A percentile compares a stretch with the other conserved stretches of the same genome.
These are phyloP conservation scores for Drosophila borealis DNA, from an alignment of 2,888 invertebrate genomes.

Conservation along the genomic window DNA sequence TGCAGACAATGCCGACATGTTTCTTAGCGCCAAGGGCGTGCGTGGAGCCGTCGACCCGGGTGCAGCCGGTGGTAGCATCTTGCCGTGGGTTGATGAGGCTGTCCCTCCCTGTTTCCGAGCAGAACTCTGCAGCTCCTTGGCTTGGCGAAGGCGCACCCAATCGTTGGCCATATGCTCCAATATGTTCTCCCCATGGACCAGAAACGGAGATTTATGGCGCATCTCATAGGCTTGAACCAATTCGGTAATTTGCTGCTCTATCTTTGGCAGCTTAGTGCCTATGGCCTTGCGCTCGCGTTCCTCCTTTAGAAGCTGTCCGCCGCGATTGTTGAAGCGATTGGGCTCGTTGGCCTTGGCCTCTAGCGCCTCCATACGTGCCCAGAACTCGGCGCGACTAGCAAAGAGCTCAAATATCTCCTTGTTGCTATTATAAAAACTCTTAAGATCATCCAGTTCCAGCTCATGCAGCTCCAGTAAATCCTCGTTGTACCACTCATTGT, in stretches of 20 bases:
- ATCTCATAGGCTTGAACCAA: constrained; percentile 86
- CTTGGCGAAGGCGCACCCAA: constrained; percentile 86
- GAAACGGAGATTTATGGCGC: constrained; percentile 86
- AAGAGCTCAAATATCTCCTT: constrained; percentile 89
- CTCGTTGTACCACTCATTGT: constrained; percentile 90
- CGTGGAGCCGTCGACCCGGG: constrained; percentile 44
- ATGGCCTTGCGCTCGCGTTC: constrained; percentile 94
- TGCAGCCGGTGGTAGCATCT: constrained; percentile 48
- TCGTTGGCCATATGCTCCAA: constrained; percentile 87
- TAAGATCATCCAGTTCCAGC: constrained; percentile 89
- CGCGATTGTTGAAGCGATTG: constrained; percentile 93
- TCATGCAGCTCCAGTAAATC: constrained; percentile 92
- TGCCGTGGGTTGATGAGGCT: constrained; percentile 34
- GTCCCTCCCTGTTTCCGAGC: constrained; percentile 81
- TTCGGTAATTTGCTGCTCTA: constrained; percentile 88
- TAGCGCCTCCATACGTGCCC: constrained; percentile 91
- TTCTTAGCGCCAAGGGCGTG: constrained; percentile 77
- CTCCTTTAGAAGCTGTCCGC: constrained; percentile 93
- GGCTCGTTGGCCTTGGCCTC: constrained; percentile 92
- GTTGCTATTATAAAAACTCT: constrained; percentile 88
- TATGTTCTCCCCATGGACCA: constrained; percentile 88
- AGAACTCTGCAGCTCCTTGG: constrained; percentile 84
- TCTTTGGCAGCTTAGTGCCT: constrained; percentile 89
- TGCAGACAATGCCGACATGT: constrained; percentile 56
- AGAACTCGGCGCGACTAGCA: constrained; percentile 88